Conservation (phyloP, 37 sponge, comb jelly and placozoan genomes). For the Mnemiopsis leidyi region DNA sequence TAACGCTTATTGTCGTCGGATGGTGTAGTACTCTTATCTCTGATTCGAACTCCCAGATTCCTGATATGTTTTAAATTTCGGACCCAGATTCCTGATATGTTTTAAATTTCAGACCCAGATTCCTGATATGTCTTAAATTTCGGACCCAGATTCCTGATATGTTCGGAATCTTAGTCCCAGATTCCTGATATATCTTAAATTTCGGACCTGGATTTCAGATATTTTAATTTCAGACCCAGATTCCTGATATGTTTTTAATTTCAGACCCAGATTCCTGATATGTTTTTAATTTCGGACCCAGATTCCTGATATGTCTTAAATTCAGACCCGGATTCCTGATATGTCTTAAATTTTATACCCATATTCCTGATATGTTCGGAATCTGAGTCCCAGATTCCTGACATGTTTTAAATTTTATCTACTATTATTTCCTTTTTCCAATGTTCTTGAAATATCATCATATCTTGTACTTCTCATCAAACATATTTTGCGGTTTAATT, state of each 20-base stretch:
- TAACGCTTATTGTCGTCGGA: constrained; percentile 91
- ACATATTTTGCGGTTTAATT: too few species aligned
- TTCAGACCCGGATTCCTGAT: neutral
- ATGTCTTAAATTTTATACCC: neutral
- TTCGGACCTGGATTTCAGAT: neutral
- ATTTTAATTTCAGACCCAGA: too few species aligned
- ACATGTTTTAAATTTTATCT: neutral
- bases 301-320: neutral
- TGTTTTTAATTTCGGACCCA: neutral
- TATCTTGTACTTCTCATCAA: too few species aligned
- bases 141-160: neutral
- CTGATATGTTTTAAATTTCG: neutral
- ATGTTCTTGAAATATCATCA: too few species aligned
- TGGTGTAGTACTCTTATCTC: constrained; percentile 97
- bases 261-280: constrained; percentile 76
- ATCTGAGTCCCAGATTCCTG: neutral
- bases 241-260: neutral
- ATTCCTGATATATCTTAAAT: neutral
- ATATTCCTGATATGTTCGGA: neutral
- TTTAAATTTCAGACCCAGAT: neutral
- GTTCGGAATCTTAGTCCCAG: neutral
- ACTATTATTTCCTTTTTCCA: too few species aligned
- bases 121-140: neutral
- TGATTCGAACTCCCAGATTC: constrained; percentile 96
- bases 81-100: neutral